Percentiles rank a stretch among this genome's conserved stretches.
These are phyloP conservation scores for Corythoichthys haematopterus DNA, from an alignment of 2,113 vertebrate species.

Conservation along the genomic window DNA sequence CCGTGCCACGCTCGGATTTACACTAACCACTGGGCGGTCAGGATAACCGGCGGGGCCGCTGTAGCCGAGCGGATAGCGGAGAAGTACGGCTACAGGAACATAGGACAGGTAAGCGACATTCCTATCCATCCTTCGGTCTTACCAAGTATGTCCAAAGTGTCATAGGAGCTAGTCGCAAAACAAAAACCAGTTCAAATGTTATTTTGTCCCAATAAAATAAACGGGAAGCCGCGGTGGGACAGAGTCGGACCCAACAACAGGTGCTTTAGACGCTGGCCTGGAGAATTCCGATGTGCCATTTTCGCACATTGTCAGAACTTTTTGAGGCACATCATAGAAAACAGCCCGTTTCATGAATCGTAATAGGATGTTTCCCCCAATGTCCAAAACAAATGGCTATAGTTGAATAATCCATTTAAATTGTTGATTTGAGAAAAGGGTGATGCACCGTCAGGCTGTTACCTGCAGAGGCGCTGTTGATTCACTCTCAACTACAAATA, in stretches of 20 bases:
- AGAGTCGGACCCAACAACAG: conserved; percentile 55
- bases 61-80: conserved; percentile 87
- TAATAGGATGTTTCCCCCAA: background rate
- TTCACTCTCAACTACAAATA: background rate
- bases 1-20: conserved; percentile 87
- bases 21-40: conserved; percentile 98
- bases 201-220: background rate
- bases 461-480: background rate
- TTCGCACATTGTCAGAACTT: background rate
- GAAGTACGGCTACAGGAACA: conserved; percentile 94
- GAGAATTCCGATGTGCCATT: background rate
- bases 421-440: background rate
- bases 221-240: background rate
- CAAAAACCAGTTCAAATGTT: background rate
- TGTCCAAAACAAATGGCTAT: background rate
- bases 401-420: background rate
- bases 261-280: conserved; percentile 34
- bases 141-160: conserved; percentile 13
- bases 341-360: background rate
- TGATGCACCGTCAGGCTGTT: background rate
- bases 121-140: background rate
- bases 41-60: conserved; percentile 83
- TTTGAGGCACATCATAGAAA: background rate
- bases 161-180: background rate
- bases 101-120: conserved; percentile 86